Percentiles rank a stretch among this genome's conserved stretches.
Conservation (phyloP, 2,113 vertebrate genomes). For the Rhegmatorhina hoffmannsi region DNA sequence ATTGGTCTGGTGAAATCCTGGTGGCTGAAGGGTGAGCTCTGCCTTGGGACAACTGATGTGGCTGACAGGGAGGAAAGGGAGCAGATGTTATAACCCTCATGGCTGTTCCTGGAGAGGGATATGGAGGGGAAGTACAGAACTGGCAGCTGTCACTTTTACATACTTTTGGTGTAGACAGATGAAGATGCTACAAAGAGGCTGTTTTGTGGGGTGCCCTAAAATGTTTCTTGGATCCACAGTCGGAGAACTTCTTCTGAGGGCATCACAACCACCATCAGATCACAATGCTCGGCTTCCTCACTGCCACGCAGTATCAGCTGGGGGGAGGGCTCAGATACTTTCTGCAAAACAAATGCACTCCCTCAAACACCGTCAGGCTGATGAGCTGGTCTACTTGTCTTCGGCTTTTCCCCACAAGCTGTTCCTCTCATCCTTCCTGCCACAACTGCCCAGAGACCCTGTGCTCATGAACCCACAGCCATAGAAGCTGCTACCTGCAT, state of each 20-base stretch:
- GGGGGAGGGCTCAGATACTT: conserved; percentile 27
- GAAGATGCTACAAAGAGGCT: neutral
- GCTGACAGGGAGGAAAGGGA: neutral
- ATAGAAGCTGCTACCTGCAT: neutral
- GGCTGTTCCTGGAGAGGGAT: neutral
- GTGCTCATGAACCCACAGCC: neutral
- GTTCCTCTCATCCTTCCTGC: neutral
- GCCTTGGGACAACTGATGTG: neutral
- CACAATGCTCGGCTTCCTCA: conserved; percentile 62
- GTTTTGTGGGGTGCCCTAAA: neutral
- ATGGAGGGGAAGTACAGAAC: neutral
- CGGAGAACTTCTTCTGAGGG: conserved; percentile 54
- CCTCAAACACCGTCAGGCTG: neutral
- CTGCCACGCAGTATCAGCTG: conserved; percentile 12
- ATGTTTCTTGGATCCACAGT: conserved; percentile 41
- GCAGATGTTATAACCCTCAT: fast-evolving
- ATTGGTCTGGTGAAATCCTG: neutral
- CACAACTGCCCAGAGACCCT: neutral
- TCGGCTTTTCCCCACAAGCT: neutral
- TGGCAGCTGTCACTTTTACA: neutral
- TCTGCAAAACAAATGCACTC: conserved; percentile 62
- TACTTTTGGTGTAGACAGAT: neutral
- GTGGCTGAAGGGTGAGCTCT: neutral
- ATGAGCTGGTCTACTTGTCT: neutral
- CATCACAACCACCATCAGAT: neutral